Base-by-base conservation (phyloP, 2,113 vertebrate species). In the Eptatretus burgeri region DNA sequence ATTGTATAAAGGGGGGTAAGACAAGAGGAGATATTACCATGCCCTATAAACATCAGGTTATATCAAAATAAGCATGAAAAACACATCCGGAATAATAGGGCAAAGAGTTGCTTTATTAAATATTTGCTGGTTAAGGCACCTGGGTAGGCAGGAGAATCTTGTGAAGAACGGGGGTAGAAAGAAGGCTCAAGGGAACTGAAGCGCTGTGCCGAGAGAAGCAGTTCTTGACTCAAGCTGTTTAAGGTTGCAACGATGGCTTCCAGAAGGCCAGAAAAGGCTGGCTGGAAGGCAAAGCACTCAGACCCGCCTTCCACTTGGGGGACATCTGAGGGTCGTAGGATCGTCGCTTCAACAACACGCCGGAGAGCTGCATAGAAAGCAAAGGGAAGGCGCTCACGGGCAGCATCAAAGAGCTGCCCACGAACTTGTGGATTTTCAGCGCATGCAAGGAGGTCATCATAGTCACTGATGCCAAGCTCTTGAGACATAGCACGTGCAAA, bases 401-500 rank as follows among this genome's bases (percentile, higher is more conserved):
- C 56, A 20, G 56, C 56, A 20, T 20, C 56, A 60, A 60, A 60
- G n/a, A 60, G 56, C 11, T 60, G n/a, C n/a, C n/a, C 56, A n/a
- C 9, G n/a, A n/a, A 60, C 56, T 11, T 60, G 56, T 11, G 56
- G n/a, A 12, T 60, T 20, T 20, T 60, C 56, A 20, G 56, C 56
- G 11, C 56, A 60, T 20, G 56, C 56, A n/a, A 60, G 56, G 10
- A 60, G 56, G n/a, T 60, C 56, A 10, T 60, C 56, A 20, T 60
- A 60, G 56, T 60, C 56, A 20, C 56, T 60, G 56, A 60, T 60
- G 11, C 56, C 56, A n/a, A 60, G 56, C 56, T 60, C 56, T n/a
- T 20, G 56, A 9, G n/a, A n/a, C 56, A 60, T 60, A 11, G 56
- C 56, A n/a, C 20, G n/a, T n/a, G 56, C 56, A 20, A 60, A 60